Conservation (phyloP, 2,888 invertebrate genomes). For the Megastigmus dorsalis region DNA sequence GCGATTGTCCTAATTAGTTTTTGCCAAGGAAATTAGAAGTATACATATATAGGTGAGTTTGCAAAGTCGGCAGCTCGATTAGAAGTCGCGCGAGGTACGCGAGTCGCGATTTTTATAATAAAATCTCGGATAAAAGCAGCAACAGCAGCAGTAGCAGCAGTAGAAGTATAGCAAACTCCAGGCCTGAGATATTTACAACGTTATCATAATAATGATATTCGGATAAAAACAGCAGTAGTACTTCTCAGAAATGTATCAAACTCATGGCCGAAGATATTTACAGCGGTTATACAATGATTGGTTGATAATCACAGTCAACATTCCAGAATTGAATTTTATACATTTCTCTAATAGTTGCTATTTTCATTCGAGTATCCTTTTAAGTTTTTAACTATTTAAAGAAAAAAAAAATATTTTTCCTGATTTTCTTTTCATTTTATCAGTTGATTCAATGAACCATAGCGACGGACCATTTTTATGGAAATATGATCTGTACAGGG, state of each 20-base stretch:
- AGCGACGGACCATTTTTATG: constrained; percentile 25
- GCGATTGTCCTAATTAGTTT: not conserved
- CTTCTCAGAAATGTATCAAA: too few species aligned
- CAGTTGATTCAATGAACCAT: constrained; percentile 4
- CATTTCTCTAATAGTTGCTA: too few species aligned
- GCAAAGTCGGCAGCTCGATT: constrained; percentile 46
- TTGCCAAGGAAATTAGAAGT: constrained; percentile 25
- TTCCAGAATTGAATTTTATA: too few species aligned
- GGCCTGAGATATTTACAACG: constrained; percentile 58
- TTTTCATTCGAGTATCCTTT: too few species aligned
- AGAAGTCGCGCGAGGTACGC: constrained; percentile 54
- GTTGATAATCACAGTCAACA: too few species aligned
- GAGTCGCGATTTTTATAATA: constrained; percentile 47
- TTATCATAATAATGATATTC: constrained; percentile 34
- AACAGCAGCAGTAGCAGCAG: constrained; percentile 39
- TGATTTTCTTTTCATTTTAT: constrained; percentile 22
- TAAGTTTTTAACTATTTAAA: too few species aligned
- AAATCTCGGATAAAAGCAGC: constrained; percentile 34
- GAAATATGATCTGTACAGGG: constrained; percentile 42
- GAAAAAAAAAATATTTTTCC: too few species aligned
- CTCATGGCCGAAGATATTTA: too few species aligned
- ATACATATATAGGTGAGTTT: constrained; percentile 31
- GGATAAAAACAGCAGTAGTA: too few species aligned
- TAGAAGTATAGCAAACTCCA: constrained; percentile 53
- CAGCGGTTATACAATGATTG: too few species aligned